Conservation (phyloP, 1,140 invertebrate genomes). For the Belonocnema kinseyi region DNA sequence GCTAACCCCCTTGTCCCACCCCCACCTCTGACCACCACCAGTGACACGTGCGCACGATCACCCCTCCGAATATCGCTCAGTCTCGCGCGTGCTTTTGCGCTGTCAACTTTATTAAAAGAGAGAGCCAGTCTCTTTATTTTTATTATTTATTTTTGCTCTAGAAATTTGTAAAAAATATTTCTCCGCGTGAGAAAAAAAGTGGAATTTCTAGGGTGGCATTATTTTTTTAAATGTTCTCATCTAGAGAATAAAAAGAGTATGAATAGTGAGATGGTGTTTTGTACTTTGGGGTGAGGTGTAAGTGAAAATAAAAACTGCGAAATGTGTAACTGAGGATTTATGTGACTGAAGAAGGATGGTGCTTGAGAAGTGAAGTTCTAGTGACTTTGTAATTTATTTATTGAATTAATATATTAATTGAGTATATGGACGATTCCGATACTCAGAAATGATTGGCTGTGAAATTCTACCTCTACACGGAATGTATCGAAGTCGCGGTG, state of each 20-base stretch:
- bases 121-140: not conserved
- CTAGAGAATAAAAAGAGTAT: not conserved
- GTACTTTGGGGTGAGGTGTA: not conserved
- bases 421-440: too few species aligned
- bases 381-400: too few species aligned
- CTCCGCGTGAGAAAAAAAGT: too few species aligned
- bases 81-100: conserved; percentile 60
- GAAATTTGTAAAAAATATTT: not conserved
- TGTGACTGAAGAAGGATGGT: conserved; percentile 18
- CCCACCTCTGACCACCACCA: conserved; percentile 41
- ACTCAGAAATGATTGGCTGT: conserved; percentile 59
- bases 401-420: too few species aligned
- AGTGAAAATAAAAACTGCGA: not conserved
- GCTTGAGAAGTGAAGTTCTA: conserved; percentile 15
- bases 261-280: not conserved
- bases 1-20: conserved; percentile 49
- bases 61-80: conserved; percentile 55
- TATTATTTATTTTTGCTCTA: not conserved
- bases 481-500: conserved; percentile 54
- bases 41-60: conserved; percentile 71
- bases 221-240: not conserved
- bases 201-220: not conserved
- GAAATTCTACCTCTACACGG: conserved; percentile 59
- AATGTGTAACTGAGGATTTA: conserved; percentile 11
- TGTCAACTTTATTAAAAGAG: conserved; percentile 33